Percentiles rank a stretch among this genome's conserved stretches.
Evolutionary conservation across 2,888 invertebrate species (phyloP).

Genomic region (Synergus laeviventris): DNA sequence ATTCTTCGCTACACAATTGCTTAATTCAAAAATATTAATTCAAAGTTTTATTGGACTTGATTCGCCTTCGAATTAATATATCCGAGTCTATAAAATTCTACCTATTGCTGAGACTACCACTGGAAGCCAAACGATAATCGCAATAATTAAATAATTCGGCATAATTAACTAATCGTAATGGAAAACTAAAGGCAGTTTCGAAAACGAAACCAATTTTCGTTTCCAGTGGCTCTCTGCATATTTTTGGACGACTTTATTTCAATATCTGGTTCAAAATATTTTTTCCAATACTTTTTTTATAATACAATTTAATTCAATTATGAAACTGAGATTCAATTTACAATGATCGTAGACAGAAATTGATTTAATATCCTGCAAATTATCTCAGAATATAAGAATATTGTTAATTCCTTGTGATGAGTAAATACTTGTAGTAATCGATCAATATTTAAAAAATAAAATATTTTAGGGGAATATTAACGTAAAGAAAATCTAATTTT

Average conservation of each 20-base stretch:
- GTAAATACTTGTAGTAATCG: not conserved
- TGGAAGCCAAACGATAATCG: conserved; percentile 14
- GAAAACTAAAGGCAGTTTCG: not conserved
- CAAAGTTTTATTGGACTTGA: not conserved
- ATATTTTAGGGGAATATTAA: not conserved
- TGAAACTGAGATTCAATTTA: conserved; percentile 30
- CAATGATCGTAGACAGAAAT: not conserved
- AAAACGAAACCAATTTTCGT: conserved; percentile 10
- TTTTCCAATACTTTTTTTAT: not conserved
- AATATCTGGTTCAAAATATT: not conserved
- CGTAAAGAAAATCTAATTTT: not conserved
- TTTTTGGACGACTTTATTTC: not conserved
- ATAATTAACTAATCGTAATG: not conserved
- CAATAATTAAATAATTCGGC: not conserved
- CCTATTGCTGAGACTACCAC: not conserved
- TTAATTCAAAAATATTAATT: not conserved
- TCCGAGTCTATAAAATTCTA: not conserved
- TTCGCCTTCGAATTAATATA: conserved; percentile 14
- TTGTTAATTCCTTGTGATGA: not conserved
- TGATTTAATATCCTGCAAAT: not conserved
- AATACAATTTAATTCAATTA: not conserved
- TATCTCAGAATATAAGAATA: not conserved
- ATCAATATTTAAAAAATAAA: not conserved
- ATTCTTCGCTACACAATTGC: not conserved
- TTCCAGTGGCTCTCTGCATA: conserved; percentile 1